Evolutionary conservation across 2,797 vertebrate genomes (phyloP), one percentile per base, ranked within the genome.

Genomic region (Acrocephalus scirpaceus): DNA sequence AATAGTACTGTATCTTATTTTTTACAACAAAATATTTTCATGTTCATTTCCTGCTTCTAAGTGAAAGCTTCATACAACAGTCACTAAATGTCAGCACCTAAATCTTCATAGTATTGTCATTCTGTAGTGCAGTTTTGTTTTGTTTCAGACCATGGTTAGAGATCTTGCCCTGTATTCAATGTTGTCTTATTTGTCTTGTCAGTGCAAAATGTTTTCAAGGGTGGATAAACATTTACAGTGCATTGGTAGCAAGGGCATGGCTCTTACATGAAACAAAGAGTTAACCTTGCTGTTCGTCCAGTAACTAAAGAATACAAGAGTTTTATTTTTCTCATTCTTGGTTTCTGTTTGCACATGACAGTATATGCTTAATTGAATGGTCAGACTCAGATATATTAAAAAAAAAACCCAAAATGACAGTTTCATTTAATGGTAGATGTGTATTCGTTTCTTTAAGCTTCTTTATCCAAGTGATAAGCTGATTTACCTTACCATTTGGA

Each of bases 11-110:
- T 95, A 78, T 88, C 36, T 80, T 56, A 72, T 51, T 95, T 97
- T 96, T 97, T 95, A 97, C 92, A 96, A 96, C 83, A 96, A 95
- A 93, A 93, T 95, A 92, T 88, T 92, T 95, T 95, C 67, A 92
- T 71, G 22, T 88, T 95, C 7, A 50, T 84, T 93, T 96, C 34
- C 56, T 61, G 51, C 58, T 76, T 90, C 27, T 82, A 90, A 80
- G 26, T 81, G 54, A 95, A 84, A 80, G 62, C 54, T 84, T 96
- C 76, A 93, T 82, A 94, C 40, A 84, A 83, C 40, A 90, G 73
- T 92, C 64, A 65, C 30, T 89, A 90, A 91, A 93, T 47, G 45
- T 89, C 85, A 95, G 91, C 96, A 96, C 90, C 90, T 93, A 88
- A 90, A 87, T 92, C 40, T 91, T 96, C 72, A 42, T 75, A 86